Evolutionary conservation across 2,113 vertebrate species (phyloP), one percentile per base, ranked within the genome.

Genomic region (Haliaeetus leucogaster): DNA sequence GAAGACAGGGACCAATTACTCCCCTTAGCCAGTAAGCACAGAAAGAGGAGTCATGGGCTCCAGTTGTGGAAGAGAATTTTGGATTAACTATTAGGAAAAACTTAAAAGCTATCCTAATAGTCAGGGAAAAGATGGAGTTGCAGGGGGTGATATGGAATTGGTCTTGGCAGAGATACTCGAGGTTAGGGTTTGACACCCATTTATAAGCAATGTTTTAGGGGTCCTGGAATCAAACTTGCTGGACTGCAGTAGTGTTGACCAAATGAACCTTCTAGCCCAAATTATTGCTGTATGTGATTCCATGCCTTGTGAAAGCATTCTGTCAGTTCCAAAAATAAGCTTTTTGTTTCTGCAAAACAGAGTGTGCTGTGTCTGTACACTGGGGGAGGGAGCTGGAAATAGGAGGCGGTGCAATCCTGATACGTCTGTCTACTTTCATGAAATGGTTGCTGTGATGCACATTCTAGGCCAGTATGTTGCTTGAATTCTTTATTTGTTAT

Each of bases 81-180:
- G 15, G 22, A 42, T 61, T 90, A 78, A 82, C 42, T 86, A 71
- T 47, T 68, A 65, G 38, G 17, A 67, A 94, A 58, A 66, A 34
- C 7, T 55, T 66, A 58, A 74, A 84, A 84, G 18, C 12, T 73
- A 38, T 62, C 9, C 7, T 71, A 67, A 88, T 20, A 68, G 9
- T 58, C 36, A 43, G 26, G 14, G 14, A 61, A 65, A 87, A 83
- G 34, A 58, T 7, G 53, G 32, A 93, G 29, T n/a, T 84, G 10
- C 29, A 47, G 52, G 10, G 9, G 10, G 6, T 32, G 20, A 85
- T 73, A 11, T 42, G 38, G 30, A 94, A 62, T 67, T 66, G 6
- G 20, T 59, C 19, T 86, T 53, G 3, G 5, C 18, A 82, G 53
- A 82, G 18, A 38, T 68, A 82, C n/a, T 45, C 0, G 0, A 27